Base-by-base conservation (phyloP, 1,140 invertebrate genomes). In the Ganaspis sp. region DNA sequence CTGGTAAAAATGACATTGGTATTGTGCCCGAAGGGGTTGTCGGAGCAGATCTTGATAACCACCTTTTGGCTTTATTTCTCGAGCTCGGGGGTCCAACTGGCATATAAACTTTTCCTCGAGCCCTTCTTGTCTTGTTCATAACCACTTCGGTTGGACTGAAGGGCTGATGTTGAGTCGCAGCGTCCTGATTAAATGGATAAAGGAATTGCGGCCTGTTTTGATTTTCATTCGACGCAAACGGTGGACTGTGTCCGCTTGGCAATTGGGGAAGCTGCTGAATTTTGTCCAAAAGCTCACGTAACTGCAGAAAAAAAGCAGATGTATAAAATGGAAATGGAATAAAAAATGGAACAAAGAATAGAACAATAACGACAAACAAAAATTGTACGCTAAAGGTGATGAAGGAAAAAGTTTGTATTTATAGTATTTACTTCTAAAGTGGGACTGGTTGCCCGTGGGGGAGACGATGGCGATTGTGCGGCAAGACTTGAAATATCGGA, bases 391-490 rank as follows among this genome's bases (percentile, higher is more conserved):
- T n/a, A n/a, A n/a, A n/a, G n/a, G n/a, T n/a, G n/a, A 37, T 29
- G 26, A 54, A 72, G 38, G 19, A 40, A 37, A 37, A 19, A n/a
- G n/a, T n/a, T n/a, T n/a, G n/a, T n/a, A n/a, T n/a, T n/a, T n/a
- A n/a, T n/a, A n/a, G n/a, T 29, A 64, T 69, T 42, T 83, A 91
- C 92, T 88, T 94, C 94, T 77, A 93, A 93, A 12, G 95, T 96
- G 1, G 95, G 95, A 84, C 94, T 95, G 9, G 95, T 96, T 9
- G 95, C 95, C 83, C 94, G 93, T 0, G 95, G 95, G 1, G 95
- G 95, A 1, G 95, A 96, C 80, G 94, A 94, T 19, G 93, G 94
- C 38, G 93, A 91, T 85, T 91, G 90, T 81, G 90, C 90, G 77
- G 93, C 93, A 79, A 95, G 85, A 87, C 94, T 94, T 80, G 94